Base-by-base conservation (phyloP, 1,140 invertebrate species). In the Leptopilina clavipes region DNA sequence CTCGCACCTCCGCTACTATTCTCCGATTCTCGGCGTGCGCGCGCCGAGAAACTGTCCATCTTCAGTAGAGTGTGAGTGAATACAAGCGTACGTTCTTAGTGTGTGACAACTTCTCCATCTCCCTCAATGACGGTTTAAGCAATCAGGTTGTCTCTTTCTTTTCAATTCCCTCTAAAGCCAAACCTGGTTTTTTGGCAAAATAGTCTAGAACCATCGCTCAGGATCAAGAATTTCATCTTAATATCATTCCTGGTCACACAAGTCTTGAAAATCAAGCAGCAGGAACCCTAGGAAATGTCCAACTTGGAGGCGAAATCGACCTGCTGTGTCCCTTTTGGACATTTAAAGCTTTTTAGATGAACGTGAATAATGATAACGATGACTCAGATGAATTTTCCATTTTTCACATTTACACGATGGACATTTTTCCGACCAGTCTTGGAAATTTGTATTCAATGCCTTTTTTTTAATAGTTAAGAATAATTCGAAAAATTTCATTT, bases 11-110 rank as follows among this genome's bases (percentile, higher is more conserved):
- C 48, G 48, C 48, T 52, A 52, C 48, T 52, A 52, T 52, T 52
- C 48, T 52, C 14, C 48, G 14, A 52, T 52, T 71, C 78, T 72
- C 22, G 25, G 59, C 74, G 75, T 70, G 83, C 87, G 86, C 87
- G 80, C 75, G 54, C 48, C 17, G 74, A 31, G 72, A 37, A 70
- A 40, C 70, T 65, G 54, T 31, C 59, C 6, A 31, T 65, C 14
- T 25, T 31, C 59, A 65, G 59, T 65, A 31, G 59, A 65, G 70
- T 81, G 76, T 82, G 79, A 73, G 82, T 80, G 74, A 52, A 40
- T 71, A 74, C 71, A 52, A 17, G 70, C 79, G 48, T 78, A 75
- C 75, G 74, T 79, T 79, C 76, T 73, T 48, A 22, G 71, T 40
- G 71, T 72, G 71, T 72, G 71, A 71, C 70, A 71, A 31, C 25